These are phyloP conservation scores for Goniozus legneri DNA, from an alignment of 1,140 invertebrate genomes.

Conservation along the genomic window DNA sequence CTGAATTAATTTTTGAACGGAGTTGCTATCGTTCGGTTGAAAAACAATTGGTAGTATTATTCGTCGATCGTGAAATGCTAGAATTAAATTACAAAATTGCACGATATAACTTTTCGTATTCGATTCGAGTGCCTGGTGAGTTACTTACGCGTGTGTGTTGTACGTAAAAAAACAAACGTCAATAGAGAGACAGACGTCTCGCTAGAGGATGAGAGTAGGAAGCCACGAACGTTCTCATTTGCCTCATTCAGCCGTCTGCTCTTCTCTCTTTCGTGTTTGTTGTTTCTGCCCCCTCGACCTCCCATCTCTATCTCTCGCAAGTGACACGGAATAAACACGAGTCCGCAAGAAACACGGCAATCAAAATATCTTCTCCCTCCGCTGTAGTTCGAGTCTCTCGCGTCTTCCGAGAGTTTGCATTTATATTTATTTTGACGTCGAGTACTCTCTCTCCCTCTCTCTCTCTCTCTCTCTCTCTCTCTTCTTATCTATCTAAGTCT, in stretches of 20 bases:
- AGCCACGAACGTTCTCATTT: too few relatives aligned
- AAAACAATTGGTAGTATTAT: too few relatives aligned
- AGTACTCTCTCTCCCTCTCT: neutral
- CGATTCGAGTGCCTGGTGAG: too few relatives aligned
- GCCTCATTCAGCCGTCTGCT: neutral
- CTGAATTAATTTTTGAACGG: too few relatives aligned
- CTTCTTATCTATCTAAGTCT: constrained; percentile 4
- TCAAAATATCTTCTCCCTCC: constrained; percentile 18
- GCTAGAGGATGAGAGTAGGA: neutral
- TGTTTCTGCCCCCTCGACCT: constrained; percentile 3
- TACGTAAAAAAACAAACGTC: constrained; percentile 18
- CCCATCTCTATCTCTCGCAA: neutral
- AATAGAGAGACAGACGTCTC: constrained; percentile 11
- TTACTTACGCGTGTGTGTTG: constrained; percentile 6
- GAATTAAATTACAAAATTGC: too few relatives aligned
- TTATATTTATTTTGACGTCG: constrained; percentile 9
- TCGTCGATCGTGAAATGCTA: too few relatives aligned
- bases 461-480: neutral
- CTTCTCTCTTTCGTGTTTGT: neutral
- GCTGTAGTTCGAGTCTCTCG: constrained; percentile 2
- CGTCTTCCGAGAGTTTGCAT: constrained; percentile 1
- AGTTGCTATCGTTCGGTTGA: too few relatives aligned
- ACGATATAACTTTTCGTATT: too few relatives aligned
- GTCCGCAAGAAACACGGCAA: constrained; percentile 20
- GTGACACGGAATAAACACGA: constrained; percentile 19